A percentile compares a stretch with the other conserved stretches of the same genome.
These are phyloP conservation scores for Aurelia sp. DNA, from an alignment of 30 jellyfish, hydroid and myxozoan genomes.

Conservation along the genomic window DNA sequence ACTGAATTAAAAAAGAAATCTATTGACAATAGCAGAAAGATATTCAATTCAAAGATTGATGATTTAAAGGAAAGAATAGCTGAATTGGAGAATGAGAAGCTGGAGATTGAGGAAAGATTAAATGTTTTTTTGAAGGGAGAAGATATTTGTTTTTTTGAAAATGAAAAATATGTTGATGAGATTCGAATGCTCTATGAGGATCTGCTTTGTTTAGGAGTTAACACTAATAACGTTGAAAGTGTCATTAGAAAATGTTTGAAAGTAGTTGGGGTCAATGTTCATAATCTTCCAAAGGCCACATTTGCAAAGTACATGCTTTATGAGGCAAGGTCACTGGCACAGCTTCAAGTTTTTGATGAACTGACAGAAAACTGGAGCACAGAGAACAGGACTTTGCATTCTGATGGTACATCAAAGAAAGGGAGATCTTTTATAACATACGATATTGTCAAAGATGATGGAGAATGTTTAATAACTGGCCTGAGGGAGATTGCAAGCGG, in stretches of 20 bases:
- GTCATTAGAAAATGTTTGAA: too few species aligned
- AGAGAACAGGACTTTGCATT: not conserved
- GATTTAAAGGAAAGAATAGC: conserved; percentile 12
- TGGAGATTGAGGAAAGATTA: not conserved
- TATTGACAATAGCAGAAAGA: not conserved
- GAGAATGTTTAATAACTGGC: conserved; percentile 21
- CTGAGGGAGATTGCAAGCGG: conserved; percentile 23
- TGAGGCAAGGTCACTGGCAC: not conserved
- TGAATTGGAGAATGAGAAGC: conserved; percentile 7
- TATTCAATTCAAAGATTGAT: not conserved
- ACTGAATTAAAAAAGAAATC: not conserved
- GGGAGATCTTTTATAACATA: conserved; percentile 13
- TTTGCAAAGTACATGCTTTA: not conserved
- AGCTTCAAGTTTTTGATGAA: not conserved
- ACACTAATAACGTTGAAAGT: too few species aligned
- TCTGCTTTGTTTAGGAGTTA: too few species aligned
- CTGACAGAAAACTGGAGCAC: not conserved
- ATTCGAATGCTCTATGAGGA: too few species aligned
- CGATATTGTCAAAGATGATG: conserved; percentile 46
- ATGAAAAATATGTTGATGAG: too few species aligned
- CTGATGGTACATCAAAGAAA: conserved; percentile 53
- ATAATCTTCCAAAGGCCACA: not conserved
- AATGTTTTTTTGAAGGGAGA: too few species aligned
- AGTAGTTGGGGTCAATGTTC: not conserved
- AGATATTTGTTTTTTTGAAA: too few species aligned